These are phyloP conservation scores for Tarsius wallacei DNA, from an alignment of 2,797 vertebrate species.

Conservation along the genomic window DNA sequence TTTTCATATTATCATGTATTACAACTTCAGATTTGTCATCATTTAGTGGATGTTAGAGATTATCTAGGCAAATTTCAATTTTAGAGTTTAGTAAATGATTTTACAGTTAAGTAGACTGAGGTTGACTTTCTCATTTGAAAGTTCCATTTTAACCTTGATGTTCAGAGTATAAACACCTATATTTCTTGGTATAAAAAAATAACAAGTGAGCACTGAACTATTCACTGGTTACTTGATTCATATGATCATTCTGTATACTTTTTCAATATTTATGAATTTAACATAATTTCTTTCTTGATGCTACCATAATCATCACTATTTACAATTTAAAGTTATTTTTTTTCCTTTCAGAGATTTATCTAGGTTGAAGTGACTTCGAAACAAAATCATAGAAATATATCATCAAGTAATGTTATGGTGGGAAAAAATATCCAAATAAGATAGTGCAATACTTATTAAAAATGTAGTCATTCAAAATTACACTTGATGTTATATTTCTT, in stretches of 20 bases:
- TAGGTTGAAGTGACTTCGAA: background rate
- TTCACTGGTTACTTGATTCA: background rate
- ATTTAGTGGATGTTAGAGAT: background rate
- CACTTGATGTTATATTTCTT: background rate
- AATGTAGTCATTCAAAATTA: background rate
- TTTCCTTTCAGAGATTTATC: background rate
- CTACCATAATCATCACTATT: background rate
- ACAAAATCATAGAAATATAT: background rate
- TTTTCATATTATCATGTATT: background rate
- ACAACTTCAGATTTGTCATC: background rate
- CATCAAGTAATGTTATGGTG: background rate
- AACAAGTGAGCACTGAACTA: background rate
- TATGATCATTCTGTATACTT: background rate
- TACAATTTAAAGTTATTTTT: background rate
- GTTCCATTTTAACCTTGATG: background rate
- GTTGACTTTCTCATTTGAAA: background rate
- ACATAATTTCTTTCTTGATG: background rate
- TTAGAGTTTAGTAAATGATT: background rate
- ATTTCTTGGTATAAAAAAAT: background rate
- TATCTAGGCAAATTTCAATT: background rate
- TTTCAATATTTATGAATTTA: background rate
- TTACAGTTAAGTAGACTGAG: background rate
- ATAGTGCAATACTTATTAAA: background rate
- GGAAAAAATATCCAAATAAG: background rate
- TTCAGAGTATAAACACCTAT: background rate